Percentiles rank a stretch among this genome's conserved stretches.
phyloP scores from a whole-genome alignment of 37 sponge, comb jelly and placozoan genomes.

The Geodia barretti region DNA sequence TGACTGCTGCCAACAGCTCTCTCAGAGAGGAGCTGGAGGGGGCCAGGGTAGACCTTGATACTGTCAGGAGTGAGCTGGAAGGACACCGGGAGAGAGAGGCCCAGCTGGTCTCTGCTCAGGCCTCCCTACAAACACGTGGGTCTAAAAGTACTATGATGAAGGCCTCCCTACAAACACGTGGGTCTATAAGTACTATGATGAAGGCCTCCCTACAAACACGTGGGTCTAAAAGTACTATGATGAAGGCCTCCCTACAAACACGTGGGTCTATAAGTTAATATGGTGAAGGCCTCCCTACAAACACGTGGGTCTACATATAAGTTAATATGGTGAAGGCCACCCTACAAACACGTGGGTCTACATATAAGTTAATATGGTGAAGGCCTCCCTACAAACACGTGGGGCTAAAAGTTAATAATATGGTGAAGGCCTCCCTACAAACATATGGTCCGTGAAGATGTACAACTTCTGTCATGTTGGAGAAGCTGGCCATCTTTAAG shows the following conservation, averaged over 20 bases:
- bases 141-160: no score
- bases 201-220: conserved; percentile 18
- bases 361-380: no score
- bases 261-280: no score
- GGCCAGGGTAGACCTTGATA: neutral
- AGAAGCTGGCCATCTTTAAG: no score
- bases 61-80: neutral
- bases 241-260: no score
- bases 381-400: no score
- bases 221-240: conserved; percentile 1
- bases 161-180: no score
- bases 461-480: no score
- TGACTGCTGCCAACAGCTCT: neutral
- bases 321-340: no score
- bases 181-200: no score
- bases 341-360: conserved; percentile 20
- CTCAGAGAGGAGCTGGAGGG: neutral
- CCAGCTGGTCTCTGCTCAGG: conserved; percentile 3
- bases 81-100: conserved; percentile 20
- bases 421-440: no score
- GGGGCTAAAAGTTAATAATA: neutral
- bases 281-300: conserved; percentile 16
- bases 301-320: conserved; percentile 11
- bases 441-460: no score
- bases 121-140: conserved; percentile 21